Percentiles rank a stretch among this genome's conserved stretches.
These are phyloP conservation scores for Nectonema munidae DNA, from an alignment of 2,888 invertebrate genomes.

Conservation along the genomic window DNA sequence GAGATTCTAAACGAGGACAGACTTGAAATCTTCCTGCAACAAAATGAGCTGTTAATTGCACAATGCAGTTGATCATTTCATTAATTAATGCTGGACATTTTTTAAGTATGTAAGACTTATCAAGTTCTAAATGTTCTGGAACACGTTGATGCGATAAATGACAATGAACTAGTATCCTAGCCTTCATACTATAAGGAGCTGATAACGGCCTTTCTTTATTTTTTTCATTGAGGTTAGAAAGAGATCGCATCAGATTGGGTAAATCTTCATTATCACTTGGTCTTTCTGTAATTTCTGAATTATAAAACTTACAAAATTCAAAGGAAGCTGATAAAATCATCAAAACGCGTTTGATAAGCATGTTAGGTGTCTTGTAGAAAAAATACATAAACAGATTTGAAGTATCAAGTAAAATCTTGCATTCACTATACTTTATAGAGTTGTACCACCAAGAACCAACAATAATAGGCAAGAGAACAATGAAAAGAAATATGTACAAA, in stretches of 20 bases:
- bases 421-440: slow-evolving; percentile 77
- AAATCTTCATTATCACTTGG: slow-evolving; percentile 75
- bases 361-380: slow-evolving; percentile 71
- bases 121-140: too few relatives aligned
- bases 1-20: slow-evolving; percentile 54
- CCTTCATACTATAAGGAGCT: slow-evolving; percentile 47
- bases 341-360: slow-evolving; percentile 58
- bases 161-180: slow-evolving; percentile 68
- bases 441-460: slow-evolving; percentile 90
- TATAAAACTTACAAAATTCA: slow-evolving; percentile 71
- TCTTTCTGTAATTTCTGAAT: slow-evolving; percentile 64
- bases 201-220: slow-evolving; percentile 76
- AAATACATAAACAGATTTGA: slow-evolving; percentile 77
- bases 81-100: slow-evolving; percentile 76
- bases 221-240: slow-evolving; percentile 67
- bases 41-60: slow-evolving; percentile 49
- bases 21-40: slow-evolving; percentile 38
- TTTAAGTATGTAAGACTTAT: slow-evolving; percentile 27
- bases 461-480: slow-evolving; percentile 21
- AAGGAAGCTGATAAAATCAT: slow-evolving; percentile 84
- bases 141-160: slow-evolving; percentile 75
- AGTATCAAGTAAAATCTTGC: slow-evolving; percentile 66
- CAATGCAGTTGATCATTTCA: slow-evolving; percentile 80
- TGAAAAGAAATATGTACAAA: slow-evolving; percentile 10
- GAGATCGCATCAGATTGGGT: slow-evolving; percentile 57